Base-by-base conservation (phyloP, 1,140 invertebrate species). In the Aphelenchoides fujianensis region DNA sequence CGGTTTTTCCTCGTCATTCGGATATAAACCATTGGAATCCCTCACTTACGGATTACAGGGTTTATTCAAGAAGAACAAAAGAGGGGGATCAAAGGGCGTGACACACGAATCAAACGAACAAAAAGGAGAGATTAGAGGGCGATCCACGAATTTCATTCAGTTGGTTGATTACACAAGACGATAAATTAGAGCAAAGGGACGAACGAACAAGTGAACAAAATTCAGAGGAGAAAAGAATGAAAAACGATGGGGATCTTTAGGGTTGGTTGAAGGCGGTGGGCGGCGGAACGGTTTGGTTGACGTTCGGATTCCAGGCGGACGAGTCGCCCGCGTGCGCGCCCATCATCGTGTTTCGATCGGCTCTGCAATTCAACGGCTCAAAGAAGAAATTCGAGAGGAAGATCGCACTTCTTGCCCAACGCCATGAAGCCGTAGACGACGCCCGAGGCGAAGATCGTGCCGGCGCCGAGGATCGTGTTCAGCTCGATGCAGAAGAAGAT, bases 361-460 rank as follows among this genome's bases (percentile, higher is more conserved):
- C 82, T 61, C 80, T 80, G 55, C 69, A 76, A 70, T 28, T 3
- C 23, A 1, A 30, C 9, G 48, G 32, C 23, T 62, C 27, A 23
- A 48, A 61, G n/a, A 7, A 19, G 28, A 61, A 16, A 61, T 61
- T 27, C n/a, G 16, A 61, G n/a, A 27, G n/a, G 1, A 2, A 70
- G 31, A 57, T 36, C 79, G n/a, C n/a, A 87, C 87, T 88, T 88
- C 82, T 85, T 87, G 12, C 87, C 87, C 16, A 96, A 87, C 34
- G 93, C 90, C 91, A 96, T 94, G 88, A 96, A 89, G 79, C 92
- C 93, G 86, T 97, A 96, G 41, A 95, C 87, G 68, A 92, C 88
- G 52, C 93, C 94, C 61, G 92, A 92, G 12, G 87, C 89, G 86
- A 96, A 92, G 81, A 97, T 91, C 35, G 94, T 84, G 34, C 91